A percentile compares a stretch with the other conserved stretches of the same genome.
phyloP scores from a whole-genome alignment of 2,888 invertebrate species.

The Melitaea athalia region DNA sequence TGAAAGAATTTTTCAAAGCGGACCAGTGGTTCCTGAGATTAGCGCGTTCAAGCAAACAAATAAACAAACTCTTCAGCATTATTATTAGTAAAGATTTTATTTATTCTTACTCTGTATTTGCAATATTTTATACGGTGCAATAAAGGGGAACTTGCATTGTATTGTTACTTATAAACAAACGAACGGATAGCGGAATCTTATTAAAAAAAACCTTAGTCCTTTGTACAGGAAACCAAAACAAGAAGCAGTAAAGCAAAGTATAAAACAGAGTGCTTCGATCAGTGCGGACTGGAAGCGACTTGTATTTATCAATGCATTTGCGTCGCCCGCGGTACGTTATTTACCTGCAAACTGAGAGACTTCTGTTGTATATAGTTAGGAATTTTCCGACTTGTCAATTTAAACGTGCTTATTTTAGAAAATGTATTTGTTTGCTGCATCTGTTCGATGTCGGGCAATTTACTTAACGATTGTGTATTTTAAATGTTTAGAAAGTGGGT shows the following conservation, averaged over 20 bases:
- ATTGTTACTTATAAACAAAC: too few relatives aligned
- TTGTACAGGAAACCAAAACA: not conserved
- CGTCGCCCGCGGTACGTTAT: slow-evolving; percentile 12
- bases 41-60: too few relatives aligned
- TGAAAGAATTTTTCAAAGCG: too few relatives aligned
- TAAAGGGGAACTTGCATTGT: too few relatives aligned
- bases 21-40: too few relatives aligned
- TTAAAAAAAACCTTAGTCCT: too few relatives aligned
- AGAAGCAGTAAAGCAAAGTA: not conserved
- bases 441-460: not conserved
- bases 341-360: slow-evolving; percentile 19
- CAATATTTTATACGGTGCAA: too few relatives aligned
- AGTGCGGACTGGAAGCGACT: slow-evolving; percentile 12
- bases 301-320: slow-evolving; percentile 18
- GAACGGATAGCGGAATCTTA: too few relatives aligned
- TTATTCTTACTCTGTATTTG: too few relatives aligned
- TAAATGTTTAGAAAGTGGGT: too few relatives aligned
- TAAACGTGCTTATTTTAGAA: not conserved
- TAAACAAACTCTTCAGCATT: too few relatives aligned
- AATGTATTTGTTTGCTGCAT: not conserved
- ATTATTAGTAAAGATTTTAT: too few relatives aligned
- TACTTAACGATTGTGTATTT: not conserved
- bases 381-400: not conserved
- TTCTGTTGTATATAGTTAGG: not conserved
- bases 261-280: slow-evolving; percentile 14